Conservation (phyloP, 2,888 invertebrate species). For the Chorisops tibialis region DNA sequence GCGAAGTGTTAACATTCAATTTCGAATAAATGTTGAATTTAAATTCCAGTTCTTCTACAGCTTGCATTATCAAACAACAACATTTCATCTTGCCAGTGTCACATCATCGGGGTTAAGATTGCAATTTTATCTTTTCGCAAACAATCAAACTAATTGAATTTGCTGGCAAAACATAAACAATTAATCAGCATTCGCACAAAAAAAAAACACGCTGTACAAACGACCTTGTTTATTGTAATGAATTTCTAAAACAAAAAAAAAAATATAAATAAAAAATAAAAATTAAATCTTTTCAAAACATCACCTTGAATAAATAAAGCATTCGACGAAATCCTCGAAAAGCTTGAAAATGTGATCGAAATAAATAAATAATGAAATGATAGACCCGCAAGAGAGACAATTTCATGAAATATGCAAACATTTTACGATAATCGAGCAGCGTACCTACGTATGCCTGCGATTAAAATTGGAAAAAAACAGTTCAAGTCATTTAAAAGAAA, state of each 20-base stretch:
- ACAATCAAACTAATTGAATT: too few species aligned
- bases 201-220: too few species aligned
- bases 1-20: too few species aligned
- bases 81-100: too few species aligned
- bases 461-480: too few species aligned
- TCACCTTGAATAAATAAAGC: conserved; percentile 14
- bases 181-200: background rate
- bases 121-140: too few species aligned
- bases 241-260: background rate
- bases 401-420: conserved; percentile 20
- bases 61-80: too few species aligned
- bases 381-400: background rate
- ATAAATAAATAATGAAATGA: background rate
- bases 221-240: background rate
- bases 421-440: background rate
- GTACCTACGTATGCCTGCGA: background rate
- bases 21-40: too few species aligned
- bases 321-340: background rate
- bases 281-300: conserved; percentile 3
- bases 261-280: background rate
- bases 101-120: too few species aligned
- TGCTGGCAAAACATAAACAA: background rate
- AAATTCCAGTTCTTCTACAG: too few species aligned
- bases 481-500: too few species aligned
- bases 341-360: background rate